A percentile compares a stretch with the other conserved stretches of the same genome.
phyloP scores from a whole-genome alignment of 1,140 invertebrate species.

The Caerostris extrusa region DNA sequence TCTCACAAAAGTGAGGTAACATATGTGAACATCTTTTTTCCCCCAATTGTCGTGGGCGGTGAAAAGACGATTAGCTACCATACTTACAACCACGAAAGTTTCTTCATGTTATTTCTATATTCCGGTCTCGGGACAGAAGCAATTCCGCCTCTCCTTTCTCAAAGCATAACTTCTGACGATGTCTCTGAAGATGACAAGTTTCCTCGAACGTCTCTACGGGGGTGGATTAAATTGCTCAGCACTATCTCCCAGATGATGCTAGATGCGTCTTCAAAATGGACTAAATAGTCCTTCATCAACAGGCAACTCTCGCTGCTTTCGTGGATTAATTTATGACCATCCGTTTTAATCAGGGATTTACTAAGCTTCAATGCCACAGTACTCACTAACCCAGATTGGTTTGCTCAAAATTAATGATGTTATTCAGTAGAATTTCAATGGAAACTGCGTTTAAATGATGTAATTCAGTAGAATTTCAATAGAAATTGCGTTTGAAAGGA shows the following conservation, averaged over 20 bases:
- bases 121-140: neutral
- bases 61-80: conserved; percentile 18
- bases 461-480: no score
- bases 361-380: neutral
- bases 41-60: neutral
- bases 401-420: no score
- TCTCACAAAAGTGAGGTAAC: neutral
- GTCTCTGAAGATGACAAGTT: neutral
- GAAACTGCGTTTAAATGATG: no score
- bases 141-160: neutral
- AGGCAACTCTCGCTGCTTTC: neutral
- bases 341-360: neutral
- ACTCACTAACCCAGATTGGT: no score
- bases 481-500: no score
- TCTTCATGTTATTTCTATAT: neutral
- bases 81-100: neutral
- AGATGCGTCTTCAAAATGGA: neutral
- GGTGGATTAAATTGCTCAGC: neutral
- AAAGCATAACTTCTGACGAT: neutral
- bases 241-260: neutral
- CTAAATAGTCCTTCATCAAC: neutral
- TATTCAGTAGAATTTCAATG: no score
- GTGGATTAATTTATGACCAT: neutral
- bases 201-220: neutral
- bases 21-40: neutral